These are phyloP conservation scores for Dermatemys mawii DNA, from an alignment of 2,113 vertebrate species.

Conservation along the genomic window DNA sequence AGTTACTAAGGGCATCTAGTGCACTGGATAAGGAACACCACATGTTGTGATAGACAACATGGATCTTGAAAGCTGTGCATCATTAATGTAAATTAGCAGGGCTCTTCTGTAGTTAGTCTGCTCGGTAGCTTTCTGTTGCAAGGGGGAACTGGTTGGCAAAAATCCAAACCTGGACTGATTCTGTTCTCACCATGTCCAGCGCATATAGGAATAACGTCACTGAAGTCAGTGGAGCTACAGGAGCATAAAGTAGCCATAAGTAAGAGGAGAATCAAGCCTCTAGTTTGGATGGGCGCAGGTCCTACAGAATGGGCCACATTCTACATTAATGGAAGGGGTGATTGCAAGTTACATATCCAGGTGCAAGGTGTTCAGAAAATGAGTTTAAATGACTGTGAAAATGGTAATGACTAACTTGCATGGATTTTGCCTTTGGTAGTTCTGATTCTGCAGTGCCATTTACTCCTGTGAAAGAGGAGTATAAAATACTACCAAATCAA, in stretches of 20 bases:
- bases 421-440: neutral
- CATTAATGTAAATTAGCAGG: neutral
- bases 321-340: neutral
- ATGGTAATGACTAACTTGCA: neutral
- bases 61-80: neutral
- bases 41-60: neutral
- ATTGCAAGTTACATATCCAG: neutral
- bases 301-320: neutral
- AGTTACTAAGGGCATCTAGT: neutral
- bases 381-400: neutral
- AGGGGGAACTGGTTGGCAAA: neutral
- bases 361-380: neutral
- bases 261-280: neutral
- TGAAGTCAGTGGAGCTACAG: neutral
- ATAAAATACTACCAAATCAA: neutral
- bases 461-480: neutral
- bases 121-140: neutral
- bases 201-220: neutral
- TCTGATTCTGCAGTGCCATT: neutral
- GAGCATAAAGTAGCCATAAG: neutral
- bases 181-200: accelerated
- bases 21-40: neutral
- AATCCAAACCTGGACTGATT: neutral
- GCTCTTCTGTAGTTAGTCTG: neutral
- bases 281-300: neutral